Evolutionary conservation across 2,113 vertebrate genomes (phyloP), one percentile per base, ranked within the genome.

Genomic region (Phyllostomus hastatus): DNA sequence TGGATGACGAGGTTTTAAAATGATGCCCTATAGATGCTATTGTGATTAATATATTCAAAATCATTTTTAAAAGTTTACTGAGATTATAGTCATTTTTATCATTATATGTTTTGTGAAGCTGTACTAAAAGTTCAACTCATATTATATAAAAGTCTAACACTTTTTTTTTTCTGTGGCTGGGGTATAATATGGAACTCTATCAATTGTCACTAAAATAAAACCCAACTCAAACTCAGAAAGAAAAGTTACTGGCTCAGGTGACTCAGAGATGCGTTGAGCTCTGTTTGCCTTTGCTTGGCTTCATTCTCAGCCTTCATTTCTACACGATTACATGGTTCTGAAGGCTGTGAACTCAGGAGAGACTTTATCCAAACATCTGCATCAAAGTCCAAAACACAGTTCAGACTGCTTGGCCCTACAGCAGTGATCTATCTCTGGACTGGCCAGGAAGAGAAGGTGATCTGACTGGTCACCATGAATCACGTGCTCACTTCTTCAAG

Each of bases 61-160:
- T 43, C 72, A 70, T 69, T 87, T 90, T 33, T 79, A 96, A 95
- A 95, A 15, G 31, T 91, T 70, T 83, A 67, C 66, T 89, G 67
- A 86, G n/a, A 64, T 95, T 78, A 69, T 26, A 83, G 35, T 67
- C 16, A 76, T 48, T 95, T 93, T 94, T 85, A 46, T 91, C 57
- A 89, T 76, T 82, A 33, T 35, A 61, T 82, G 54, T 76, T 92
- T 96, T 81, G n/a, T 93, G n/a, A 87, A 95, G n/a, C n/a, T 35
- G 66, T 48, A 43, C 35, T 91, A 41, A 64, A 90, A 90, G 43
- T 85, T 92, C 41, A 95, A 19, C 33, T 97, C 28, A 19, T 41
- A 70, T 80, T 52, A 85, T 1, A 48, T 54, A 64, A 26, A n/a
- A 24, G 9, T 69, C 52, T 86, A 52, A 73, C 43, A 67, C 11